Percentiles rank a stretch among this genome's conserved stretches.
phyloP scores from a whole-genome alignment of 2,797 vertebrate species.

The Molothrus aeneus region DNA sequence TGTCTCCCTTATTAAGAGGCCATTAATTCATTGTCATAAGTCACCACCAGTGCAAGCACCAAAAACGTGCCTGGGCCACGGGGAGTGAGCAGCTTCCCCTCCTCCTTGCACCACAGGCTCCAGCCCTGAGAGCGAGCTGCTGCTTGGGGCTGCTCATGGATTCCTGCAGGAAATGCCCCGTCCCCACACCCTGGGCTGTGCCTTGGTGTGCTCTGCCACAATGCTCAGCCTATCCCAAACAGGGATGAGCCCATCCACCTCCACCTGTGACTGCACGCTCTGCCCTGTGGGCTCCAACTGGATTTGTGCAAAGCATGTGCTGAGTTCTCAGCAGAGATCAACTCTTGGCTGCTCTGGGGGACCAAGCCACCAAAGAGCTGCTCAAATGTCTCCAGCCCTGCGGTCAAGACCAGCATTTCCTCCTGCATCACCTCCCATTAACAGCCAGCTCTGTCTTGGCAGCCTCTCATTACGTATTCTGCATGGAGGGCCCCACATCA shows the following conservation, averaged over 20 bases:
- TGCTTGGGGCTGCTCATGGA: background rate
- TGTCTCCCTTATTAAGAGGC: constrained; percentile 45
- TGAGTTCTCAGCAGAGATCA: background rate
- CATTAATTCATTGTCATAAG: constrained; percentile 37
- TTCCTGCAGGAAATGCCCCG: background rate
- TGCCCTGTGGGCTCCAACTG: accelerated
- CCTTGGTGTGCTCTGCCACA: accelerated
- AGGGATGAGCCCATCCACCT: background rate
- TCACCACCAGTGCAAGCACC: background rate
- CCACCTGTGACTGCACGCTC: accelerated
- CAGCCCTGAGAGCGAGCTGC: accelerated
- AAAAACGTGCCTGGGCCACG: background rate
- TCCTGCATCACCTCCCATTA: background rate
- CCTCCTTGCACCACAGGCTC: accelerated
- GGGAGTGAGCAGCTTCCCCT: background rate
- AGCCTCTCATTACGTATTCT: constrained; percentile 35
- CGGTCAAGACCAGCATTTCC: background rate
- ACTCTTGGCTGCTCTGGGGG: background rate
- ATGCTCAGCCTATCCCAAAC: background rate
- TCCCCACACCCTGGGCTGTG: background rate
- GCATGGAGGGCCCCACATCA: constrained; percentile 1
- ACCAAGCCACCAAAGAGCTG: background rate
- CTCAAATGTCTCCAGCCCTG: background rate
- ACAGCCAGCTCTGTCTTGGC: background rate
- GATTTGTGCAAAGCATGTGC: background rate